Conservation (phyloP, 2,797 vertebrate genomes). For the Emydoidea blandingii region DNA sequence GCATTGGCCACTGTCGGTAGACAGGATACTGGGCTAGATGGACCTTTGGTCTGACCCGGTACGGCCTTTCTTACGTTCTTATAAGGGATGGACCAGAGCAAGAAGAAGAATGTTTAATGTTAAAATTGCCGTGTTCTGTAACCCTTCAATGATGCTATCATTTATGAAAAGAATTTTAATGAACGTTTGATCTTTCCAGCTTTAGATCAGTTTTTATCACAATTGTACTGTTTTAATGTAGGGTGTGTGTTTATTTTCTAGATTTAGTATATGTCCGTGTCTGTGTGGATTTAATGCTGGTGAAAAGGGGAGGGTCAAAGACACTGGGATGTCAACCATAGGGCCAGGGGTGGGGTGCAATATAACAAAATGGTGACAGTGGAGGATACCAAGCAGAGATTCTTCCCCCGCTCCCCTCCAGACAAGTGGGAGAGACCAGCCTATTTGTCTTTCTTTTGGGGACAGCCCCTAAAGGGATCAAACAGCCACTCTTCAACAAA, state of each 20-base stretch:
- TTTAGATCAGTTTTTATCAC: neutral
- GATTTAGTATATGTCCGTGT: neutral
- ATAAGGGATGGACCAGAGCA: neutral
- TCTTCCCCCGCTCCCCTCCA: neutral
- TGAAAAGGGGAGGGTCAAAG: fast-evolving
- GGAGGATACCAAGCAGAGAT: neutral
- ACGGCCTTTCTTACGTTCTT: too few relatives aligned
- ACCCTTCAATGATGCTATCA: neutral
- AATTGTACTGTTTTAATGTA: neutral
- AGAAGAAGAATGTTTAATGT: neutral
- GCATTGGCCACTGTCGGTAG: too few relatives aligned
- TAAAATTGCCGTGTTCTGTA: neutral
- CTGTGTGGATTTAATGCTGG: fast-evolving
- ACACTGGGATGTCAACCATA: fast-evolving
- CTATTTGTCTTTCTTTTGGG: neutral
- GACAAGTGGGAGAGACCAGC: neutral
- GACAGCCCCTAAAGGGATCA: neutral
- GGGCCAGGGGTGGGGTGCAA: neutral
- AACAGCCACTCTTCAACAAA: neutral
- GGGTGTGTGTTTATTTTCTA: neutral
- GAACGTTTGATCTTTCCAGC: neutral
- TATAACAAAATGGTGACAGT: neutral
- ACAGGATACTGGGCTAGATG: too few relatives aligned
- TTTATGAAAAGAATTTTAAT: neutral
- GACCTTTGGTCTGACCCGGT: too few relatives aligned